These are phyloP conservation scores for Protomyctophum bolini DNA, from an alignment of 2,113 vertebrate species.

Conservation along the genomic window DNA sequence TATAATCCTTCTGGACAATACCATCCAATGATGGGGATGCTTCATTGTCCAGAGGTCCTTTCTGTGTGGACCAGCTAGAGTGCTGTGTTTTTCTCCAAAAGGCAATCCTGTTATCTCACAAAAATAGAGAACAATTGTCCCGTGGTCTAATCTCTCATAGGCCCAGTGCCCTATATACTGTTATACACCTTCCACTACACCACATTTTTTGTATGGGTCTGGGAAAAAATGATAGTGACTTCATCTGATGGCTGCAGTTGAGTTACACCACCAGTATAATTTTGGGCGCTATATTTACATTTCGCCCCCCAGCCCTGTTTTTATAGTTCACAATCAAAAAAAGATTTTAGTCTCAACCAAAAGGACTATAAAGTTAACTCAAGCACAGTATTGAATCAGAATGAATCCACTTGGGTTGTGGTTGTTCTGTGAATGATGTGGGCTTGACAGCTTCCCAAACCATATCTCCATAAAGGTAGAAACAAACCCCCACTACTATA, in stretches of 20 bases:
- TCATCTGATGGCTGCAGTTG: conserved; percentile 16
- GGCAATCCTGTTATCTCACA: conserved; percentile 25
- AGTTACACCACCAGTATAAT: too few relatives aligned
- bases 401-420: too few relatives aligned
- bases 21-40: not conserved
- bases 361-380: too few relatives aligned
- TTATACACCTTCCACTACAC: not conserved
- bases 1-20: conserved; percentile 27
- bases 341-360: not conserved
- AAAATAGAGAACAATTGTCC: not conserved
- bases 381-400: too few relatives aligned
- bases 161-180: conserved; percentile 2
- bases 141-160: not conserved
- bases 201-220: conserved; percentile 14
- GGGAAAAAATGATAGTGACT: conserved; percentile 21
- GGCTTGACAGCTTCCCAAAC: too few relatives aligned
- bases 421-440: too few relatives aligned
- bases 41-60: not conserved
- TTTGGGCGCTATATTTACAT: not conserved
- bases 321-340: not conserved
- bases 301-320: conserved; percentile 4
- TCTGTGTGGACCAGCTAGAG: conserved; percentile 15
- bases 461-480: too few relatives aligned
- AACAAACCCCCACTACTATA: too few relatives aligned
- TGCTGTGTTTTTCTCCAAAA: conserved; percentile 19